These are phyloP conservation scores for Drosophila arizonae DNA, from an alignment of 1,140 invertebrate genomes.

Conservation along the genomic window DNA sequence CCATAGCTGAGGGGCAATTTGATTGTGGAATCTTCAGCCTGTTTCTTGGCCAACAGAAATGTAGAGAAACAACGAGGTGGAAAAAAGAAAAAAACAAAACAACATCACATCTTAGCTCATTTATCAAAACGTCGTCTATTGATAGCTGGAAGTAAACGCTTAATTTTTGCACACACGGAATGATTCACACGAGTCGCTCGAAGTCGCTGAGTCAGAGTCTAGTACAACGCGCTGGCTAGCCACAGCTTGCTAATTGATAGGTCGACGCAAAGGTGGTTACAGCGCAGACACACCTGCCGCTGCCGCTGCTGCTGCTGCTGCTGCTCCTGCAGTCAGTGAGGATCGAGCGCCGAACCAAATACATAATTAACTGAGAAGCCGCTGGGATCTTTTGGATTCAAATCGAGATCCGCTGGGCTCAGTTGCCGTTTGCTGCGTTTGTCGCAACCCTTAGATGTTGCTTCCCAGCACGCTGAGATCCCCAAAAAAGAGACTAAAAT, in stretches of 20 bases:
- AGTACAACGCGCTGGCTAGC: conserved; percentile 5
- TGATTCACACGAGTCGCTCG: conserved; percentile 51
- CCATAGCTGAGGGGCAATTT: conserved; percentile 72
- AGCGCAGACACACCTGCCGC: conserved; percentile 48
- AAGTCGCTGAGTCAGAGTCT: conserved; percentile 52
- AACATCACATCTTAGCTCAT: conserved; percentile 68
- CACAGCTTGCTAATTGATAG: conserved; percentile 51
- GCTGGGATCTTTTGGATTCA: conserved; percentile 7
- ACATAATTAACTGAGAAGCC: conserved; percentile 60
- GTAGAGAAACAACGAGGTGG: neutral
- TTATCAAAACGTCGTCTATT: conserved; percentile 73
- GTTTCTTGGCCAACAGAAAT: conserved; percentile 36
- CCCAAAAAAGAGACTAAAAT: neutral
- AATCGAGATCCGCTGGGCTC: conserved; percentile 12
- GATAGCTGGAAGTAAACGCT: conserved; percentile 54
- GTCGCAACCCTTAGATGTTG: conserved; percentile 71
- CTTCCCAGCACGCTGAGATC: conserved; percentile 33
- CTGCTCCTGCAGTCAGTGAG: neutral
- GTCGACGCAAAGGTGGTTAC: conserved; percentile 39
- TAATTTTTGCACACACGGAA: conserved; percentile 54
- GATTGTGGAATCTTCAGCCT: conserved; percentile 60
- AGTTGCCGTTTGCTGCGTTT: neutral
- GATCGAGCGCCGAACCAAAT: conserved; percentile 48
- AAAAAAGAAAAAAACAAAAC: conserved; percentile 3
- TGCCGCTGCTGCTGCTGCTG: conserved; percentile 14